Percentiles rank a stretch among this genome's conserved stretches.
Evolutionary conservation across 2,888 invertebrate species (phyloP).

Genomic region (Leptarthrus brevirostris): DNA sequence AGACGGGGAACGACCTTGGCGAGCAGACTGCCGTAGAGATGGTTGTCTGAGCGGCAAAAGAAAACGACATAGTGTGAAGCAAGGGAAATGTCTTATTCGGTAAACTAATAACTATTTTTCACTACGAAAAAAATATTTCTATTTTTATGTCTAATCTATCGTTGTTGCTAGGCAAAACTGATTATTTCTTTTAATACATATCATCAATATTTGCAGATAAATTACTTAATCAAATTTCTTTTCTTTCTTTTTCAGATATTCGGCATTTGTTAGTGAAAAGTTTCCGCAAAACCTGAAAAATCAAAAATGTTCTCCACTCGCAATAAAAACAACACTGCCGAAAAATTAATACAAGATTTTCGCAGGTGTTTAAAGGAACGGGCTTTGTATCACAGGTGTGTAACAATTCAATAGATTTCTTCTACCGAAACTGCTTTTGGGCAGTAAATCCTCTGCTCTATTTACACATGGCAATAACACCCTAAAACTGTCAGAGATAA

Average conservation of each 20-base stretch:
- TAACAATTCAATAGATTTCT: background rate
- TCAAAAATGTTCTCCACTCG: background rate
- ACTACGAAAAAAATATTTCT: too few relatives aligned
- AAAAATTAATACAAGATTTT: constrained; percentile 29
- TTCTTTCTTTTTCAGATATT: constrained; percentile 6
- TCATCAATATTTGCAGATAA: too few relatives aligned
- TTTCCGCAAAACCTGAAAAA: background rate
- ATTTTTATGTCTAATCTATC: too few relatives aligned
- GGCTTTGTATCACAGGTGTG: constrained; percentile 46
- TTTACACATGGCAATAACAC: constrained; percentile 6
- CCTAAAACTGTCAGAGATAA: background rate
- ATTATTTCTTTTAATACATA: too few relatives aligned
- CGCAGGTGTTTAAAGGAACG: constrained; percentile 22
- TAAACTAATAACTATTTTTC: too few relatives aligned
- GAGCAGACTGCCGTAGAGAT: too few relatives aligned
- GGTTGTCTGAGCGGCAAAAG: too few relatives aligned
- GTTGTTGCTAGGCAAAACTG: too few relatives aligned
- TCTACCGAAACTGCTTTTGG: background rate
- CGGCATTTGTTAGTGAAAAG: background rate
- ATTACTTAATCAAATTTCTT: too few relatives aligned
- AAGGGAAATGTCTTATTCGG: too few relatives aligned
- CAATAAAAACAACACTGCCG: background rate
- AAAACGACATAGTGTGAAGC: too few relatives aligned
- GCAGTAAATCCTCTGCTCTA: background rate
- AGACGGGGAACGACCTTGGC: too few relatives aligned